phyloP scores from a whole-genome alignment of 2,888 invertebrate genomes.

The Fragum sueziense region DNA sequence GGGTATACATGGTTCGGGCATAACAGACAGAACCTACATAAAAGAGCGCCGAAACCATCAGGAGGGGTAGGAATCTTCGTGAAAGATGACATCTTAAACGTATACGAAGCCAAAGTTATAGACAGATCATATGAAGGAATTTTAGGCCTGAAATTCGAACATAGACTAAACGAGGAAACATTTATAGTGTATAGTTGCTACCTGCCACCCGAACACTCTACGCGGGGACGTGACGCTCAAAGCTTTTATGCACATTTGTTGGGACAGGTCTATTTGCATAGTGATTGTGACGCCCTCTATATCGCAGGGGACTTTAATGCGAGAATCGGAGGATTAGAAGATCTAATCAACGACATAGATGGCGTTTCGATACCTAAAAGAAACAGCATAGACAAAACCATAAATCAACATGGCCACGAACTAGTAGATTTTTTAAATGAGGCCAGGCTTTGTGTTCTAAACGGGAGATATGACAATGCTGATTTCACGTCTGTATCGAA shows the following conservation, averaged over 20 bases:
- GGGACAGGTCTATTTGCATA: background rate
- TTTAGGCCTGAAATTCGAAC: constrained; percentile 12
- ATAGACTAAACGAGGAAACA: background rate
- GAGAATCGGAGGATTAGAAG: too few relatives aligned
- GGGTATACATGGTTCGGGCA: constrained; percentile 37
- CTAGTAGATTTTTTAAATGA: too few relatives aligned
- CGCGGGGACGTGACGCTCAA: background rate
- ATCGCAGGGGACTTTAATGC: too few relatives aligned
- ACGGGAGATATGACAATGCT: background rate
- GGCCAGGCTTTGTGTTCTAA: too few relatives aligned
- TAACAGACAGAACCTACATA: constrained; percentile 29
- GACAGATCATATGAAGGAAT: constrained; percentile 32
- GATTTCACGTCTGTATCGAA: background rate
- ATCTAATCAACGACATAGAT: background rate
- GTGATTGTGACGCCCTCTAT: too few relatives aligned
- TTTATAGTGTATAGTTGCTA: too few relatives aligned
- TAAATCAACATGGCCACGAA: too few relatives aligned
- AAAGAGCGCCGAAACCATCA: constrained; percentile 32
- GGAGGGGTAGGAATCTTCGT: constrained; percentile 40
- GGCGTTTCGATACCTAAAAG: too few relatives aligned
- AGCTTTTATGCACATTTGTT: too few relatives aligned
- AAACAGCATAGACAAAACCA: too few relatives aligned
- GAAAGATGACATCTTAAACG: background rate
- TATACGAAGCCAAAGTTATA: constrained; percentile 9
- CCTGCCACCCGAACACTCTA: background rate